Evolutionary conservation across 2,113 vertebrate genomes (phyloP).

Genomic region (Beaufortia kweichowensis): DNA sequence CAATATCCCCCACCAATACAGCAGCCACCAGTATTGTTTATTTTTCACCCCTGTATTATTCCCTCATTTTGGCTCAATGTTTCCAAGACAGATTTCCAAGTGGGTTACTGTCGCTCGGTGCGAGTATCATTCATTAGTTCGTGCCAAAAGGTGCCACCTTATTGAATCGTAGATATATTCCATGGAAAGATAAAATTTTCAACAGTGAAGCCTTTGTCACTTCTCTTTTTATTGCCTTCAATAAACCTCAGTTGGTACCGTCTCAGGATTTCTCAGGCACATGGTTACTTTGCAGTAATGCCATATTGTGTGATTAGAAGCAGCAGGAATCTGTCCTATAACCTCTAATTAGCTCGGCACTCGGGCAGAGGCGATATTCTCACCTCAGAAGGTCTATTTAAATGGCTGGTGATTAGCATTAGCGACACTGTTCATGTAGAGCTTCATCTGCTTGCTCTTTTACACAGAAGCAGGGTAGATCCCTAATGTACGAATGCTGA

Average conservation of each 20-base stretch:
- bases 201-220: conserved; percentile 10
- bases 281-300: neutral
- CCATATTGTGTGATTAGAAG: conserved; percentile 22
- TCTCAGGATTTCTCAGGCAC: neutral
- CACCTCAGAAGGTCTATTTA: conserved; percentile 32
- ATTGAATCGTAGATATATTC: conserved; percentile 35
- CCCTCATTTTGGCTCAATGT: conserved; percentile 50
- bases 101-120: conserved; percentile 25
- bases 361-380: conserved; percentile 22
- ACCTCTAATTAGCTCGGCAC: conserved; percentile 35
- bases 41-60: conserved; percentile 47
- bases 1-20: conserved; percentile 45
- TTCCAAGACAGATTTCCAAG: conserved; percentile 30
- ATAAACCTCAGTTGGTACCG: conserved; percentile 9
- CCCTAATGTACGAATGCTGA: conserved; percentile 39
- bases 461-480: neutral
- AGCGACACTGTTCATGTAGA: conserved; percentile 11
- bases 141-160: conserved; percentile 11
- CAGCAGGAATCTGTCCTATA: conserved; percentile 28
- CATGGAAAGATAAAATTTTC: conserved; percentile 2
- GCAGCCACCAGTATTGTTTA: conserved; percentile 40
- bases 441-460: conserved; percentile 11
- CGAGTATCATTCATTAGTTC: conserved; percentile 34
- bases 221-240: conserved; percentile 18
- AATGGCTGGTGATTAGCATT: conserved; percentile 46